Evolutionary conservation across 2,888 invertebrate species (phyloP).

Genomic region (Zygogramma bicolorata): DNA sequence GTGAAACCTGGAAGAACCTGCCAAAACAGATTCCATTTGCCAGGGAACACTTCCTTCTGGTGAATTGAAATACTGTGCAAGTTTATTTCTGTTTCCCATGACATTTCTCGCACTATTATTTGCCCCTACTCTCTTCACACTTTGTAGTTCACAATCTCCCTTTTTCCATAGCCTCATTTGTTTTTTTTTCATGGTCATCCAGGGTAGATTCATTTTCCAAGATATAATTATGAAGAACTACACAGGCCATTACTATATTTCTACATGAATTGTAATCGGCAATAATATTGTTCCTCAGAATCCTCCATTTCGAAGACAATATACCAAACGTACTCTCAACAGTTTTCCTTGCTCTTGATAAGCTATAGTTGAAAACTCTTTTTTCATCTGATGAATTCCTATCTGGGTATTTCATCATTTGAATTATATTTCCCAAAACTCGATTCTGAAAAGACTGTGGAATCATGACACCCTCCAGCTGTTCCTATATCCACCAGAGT

Average conservation of each 20-base stretch:
- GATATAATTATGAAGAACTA: background rate
- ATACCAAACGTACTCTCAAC: too few species aligned
- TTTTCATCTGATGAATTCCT: background rate
- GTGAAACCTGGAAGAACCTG: too few species aligned
- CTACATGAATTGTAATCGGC: background rate
- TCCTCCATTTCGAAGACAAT: too few species aligned
- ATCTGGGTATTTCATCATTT: background rate
- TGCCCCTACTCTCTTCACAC: background rate
- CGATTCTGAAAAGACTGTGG: background rate
- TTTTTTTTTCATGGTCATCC: background rate
- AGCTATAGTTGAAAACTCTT: background rate
- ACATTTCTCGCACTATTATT: too few species aligned
- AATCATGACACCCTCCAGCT: too few species aligned
- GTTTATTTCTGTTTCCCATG: too few species aligned
- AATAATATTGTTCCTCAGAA: background rate
- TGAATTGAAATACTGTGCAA: too few species aligned
- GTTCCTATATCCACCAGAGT: too few species aligned
- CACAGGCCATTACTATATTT: slow-evolving; percentile 6
- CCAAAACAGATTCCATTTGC: too few species aligned
- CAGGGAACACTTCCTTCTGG: too few species aligned
- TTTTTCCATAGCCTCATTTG: background rate
- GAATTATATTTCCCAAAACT: background rate
- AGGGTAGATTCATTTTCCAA: slow-evolving; percentile 6
- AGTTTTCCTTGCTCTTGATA: too few species aligned
- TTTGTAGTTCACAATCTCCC: background rate